These are phyloP conservation scores for Cnemophilus loriae DNA, from an alignment of 2,113 vertebrate genomes.

Conservation along the genomic window DNA sequence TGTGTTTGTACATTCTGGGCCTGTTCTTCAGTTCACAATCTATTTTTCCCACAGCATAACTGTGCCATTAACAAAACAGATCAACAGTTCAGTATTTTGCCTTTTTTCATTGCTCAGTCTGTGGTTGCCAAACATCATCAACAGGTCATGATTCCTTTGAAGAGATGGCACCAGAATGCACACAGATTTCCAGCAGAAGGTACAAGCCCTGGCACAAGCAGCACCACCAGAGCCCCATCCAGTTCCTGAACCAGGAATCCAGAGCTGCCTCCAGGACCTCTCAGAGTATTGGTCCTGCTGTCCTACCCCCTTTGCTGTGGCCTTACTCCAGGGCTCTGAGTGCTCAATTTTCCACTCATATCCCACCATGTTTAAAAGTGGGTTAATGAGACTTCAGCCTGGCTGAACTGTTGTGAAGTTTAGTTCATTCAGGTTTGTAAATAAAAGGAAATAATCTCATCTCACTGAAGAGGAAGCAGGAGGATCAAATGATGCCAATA, in stretches of 20 bases:
- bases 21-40: not conserved
- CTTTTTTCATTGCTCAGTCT: not conserved
- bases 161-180: not conserved
- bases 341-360: not conserved
- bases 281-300: not conserved
- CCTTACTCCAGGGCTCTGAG: not conserved
- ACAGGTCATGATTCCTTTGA: not conserved
- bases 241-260: not conserved
- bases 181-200: not conserved
- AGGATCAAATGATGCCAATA: not conserved
- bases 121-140: not conserved
- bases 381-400: not conserved
- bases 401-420: not conserved
- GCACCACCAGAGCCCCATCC: not conserved
- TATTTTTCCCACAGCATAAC: not conserved
- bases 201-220: not conserved
- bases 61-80: not conserved
- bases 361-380: not conserved
- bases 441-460: not conserved
- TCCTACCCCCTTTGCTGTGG: not conserved
- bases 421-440: not conserved
- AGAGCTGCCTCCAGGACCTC: not conserved
- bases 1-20: not conserved
- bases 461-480: not conserved
- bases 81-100: not conserved